Evolutionary conservation across 2,888 invertebrate genomes (phyloP).

Genomic region (Stramonita haemastoma): DNA sequence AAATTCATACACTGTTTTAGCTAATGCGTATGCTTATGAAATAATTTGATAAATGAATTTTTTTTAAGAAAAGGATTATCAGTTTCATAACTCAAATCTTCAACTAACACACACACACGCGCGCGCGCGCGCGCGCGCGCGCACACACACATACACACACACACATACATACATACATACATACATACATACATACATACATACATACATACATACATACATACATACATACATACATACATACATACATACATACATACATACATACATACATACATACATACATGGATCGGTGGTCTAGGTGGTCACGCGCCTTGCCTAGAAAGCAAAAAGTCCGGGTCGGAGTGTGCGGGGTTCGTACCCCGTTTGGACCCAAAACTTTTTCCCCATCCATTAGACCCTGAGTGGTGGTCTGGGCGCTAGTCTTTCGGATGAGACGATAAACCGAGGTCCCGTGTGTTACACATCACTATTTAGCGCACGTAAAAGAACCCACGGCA

Average conservation of each 20-base stretch:
- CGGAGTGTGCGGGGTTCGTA: too few relatives aligned
- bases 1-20: not conserved
- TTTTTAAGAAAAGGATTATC: not conserved
- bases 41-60: not conserved
- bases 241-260: not conserved
- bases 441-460: too few relatives aligned
- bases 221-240: not conserved
- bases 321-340: too few relatives aligned
- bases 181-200: not conserved
- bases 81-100: not conserved
- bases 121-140: not conserved
- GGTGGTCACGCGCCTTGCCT: too few relatives aligned
- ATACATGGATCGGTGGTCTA: not conserved
- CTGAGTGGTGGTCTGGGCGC: too few relatives aligned
- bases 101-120: not conserved
- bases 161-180: not conserved
- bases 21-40: not conserved
- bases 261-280: not conserved
- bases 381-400: too few relatives aligned
- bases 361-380: too few relatives aligned
- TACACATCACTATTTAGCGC: too few relatives aligned
- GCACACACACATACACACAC: not conserved
- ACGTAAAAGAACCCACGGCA: too few relatives aligned
- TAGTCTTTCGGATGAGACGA: too few relatives aligned
- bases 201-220: not conserved